Evolutionary conservation across 2,113 vertebrate genomes (phyloP), one percentile per base, ranked within the genome.

Genomic region (Regulus satrapa): DNA sequence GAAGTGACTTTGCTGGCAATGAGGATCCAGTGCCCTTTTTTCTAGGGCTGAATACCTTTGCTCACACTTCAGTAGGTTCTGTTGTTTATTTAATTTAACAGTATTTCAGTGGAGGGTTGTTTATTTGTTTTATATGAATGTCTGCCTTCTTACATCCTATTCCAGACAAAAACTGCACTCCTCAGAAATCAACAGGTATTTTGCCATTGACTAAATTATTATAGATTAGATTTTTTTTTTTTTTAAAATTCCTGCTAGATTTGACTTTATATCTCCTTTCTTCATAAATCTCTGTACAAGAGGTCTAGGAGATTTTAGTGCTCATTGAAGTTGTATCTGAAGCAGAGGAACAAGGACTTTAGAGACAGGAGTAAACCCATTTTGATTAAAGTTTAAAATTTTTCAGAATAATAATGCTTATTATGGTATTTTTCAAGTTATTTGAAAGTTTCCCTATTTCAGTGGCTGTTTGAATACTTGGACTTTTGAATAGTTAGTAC

Each of bases 21-120:
- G 59, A 84, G 36, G 76, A 86, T 81, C 75, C 74, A 55, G n/a
- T 32, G 40, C 82, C 61, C 56, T 67, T 5, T 93, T 92, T 84
- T 94, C 76, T 90, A 43, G 52, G 59, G 68, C 28, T 81, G 85
- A 80, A 83, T 92, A 96, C 67, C 71, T 95, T 94, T 86, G 67
- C 63, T 71, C 52, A 31, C 59, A 15, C 73, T 95, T 96, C 55
- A 76, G 46, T 71, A 75, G 68, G 28, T 88, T 72, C 72, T 77
- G 82, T 82, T 95, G 58, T 88, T 96, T 95, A 83, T 96, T 95
- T 93, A 55, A 77, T 41, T 51, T 68, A 18, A 2, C 62, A 13
- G 51, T 19, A 54, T 76, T 93, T 96, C 78, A 80, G 4, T 1
- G 59, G 67, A 83, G 40, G 28, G 24, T 48, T 66, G 78, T 69